Conservation (phyloP, 2,113 vertebrate species). For the Atrichornis clamosus region DNA sequence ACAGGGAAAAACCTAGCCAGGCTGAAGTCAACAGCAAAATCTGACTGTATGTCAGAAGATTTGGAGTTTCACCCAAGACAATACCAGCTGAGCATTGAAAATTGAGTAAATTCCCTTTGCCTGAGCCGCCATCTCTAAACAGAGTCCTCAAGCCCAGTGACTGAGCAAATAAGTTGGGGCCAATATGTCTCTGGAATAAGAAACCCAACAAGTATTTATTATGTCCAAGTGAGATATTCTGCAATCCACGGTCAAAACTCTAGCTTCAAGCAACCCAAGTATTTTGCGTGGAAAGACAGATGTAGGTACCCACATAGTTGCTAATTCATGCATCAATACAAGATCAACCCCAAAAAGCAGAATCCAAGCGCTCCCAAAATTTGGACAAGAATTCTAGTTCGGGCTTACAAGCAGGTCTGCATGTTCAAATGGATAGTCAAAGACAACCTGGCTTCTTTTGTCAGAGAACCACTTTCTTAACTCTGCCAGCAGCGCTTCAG, state of each 20-base stretch:
- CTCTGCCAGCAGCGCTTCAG: conserved; percentile 63
- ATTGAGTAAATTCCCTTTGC: background rate
- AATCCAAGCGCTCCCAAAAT: conserved; percentile 20
- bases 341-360: conserved; percentile 5
- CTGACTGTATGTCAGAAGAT: background rate
- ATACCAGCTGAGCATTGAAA: background rate
- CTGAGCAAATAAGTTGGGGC: background rate
- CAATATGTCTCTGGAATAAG: background rate
- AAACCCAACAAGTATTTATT: background rate
- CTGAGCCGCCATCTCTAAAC: background rate
- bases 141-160: background rate
- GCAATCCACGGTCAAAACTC: background rate
- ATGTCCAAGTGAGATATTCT: background rate
- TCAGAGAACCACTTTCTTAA: conserved; percentile 61
- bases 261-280: background rate
- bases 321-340: background rate
- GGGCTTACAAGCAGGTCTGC: conserved; percentile 27
- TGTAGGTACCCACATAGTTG: background rate
- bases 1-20: background rate
- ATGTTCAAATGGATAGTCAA: conserved; percentile 47
- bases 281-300: background rate
- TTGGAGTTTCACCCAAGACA: background rate
- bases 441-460: conserved; percentile 56
- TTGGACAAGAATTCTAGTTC: background rate
- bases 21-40: background rate